phyloP scores from a whole-genome alignment of 2,888 invertebrate species.

The Esperia sulphurella region DNA sequence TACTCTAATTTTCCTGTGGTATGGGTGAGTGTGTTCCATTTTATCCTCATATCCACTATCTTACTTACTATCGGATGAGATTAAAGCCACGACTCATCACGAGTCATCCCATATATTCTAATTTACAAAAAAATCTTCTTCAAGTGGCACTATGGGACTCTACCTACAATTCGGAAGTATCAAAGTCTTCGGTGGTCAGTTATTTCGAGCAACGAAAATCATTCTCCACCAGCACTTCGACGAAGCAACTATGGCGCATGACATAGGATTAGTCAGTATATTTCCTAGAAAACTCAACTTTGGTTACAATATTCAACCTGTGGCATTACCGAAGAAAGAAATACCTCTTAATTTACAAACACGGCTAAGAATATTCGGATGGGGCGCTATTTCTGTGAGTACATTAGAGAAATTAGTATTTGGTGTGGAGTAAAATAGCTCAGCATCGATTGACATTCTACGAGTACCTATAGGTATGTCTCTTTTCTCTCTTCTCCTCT shows the following conservation, averaged over 20 bases:
- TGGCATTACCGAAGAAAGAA: neutral
- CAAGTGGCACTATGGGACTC: neutral
- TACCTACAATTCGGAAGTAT: slow-evolving; percentile 2
- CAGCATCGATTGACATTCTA: no score
- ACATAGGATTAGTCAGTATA: slow-evolving; percentile 7
- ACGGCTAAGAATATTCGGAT: neutral
- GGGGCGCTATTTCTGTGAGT: slow-evolving; percentile 5
- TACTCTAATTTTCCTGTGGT: no score
- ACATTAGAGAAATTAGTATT: neutral
- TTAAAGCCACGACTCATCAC: no score
- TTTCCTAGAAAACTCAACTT: neutral
- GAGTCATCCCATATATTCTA: no score
- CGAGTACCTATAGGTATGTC: no score
- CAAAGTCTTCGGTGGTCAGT: neutral
- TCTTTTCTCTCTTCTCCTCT: no score
- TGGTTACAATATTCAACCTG: neutral
- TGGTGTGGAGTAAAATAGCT: no score
- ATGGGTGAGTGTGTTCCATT: no score
- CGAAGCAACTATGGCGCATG: slow-evolving; percentile 2
- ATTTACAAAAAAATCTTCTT: neutral
- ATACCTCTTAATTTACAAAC: neutral
- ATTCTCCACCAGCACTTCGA: slow-evolving; percentile 1
- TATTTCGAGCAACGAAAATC: slow-evolving; percentile 1
- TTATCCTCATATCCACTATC: no score
- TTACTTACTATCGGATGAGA: neutral